Conservation (phyloP, 1,140 invertebrate species). For the Sarcophaga bullata region DNA sequence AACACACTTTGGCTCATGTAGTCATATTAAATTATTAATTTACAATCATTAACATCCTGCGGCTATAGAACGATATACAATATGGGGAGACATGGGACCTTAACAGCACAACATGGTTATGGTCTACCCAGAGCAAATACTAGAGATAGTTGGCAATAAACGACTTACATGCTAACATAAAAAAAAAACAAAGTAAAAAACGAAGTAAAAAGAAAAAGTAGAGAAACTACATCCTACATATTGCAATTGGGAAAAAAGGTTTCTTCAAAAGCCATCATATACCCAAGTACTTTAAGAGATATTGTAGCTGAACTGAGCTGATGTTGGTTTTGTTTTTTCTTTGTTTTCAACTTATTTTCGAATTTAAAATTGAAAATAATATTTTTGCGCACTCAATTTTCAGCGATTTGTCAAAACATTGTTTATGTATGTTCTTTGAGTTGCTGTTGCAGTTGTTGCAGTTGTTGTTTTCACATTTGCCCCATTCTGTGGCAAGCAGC, state of each 20-base stretch:
- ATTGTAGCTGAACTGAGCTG: not conserved
- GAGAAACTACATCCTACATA: conserved; percentile 6
- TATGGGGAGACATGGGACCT: not conserved
- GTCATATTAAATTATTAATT: conserved; percentile 64
- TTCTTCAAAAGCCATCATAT: not conserved
- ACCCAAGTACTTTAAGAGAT: not conserved
- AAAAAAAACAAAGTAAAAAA: too few relatives aligned
- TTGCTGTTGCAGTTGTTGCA: conserved; percentile 9
- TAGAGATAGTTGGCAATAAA: not conserved
- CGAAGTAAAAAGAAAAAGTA: too few relatives aligned
- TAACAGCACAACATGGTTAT: not conserved
- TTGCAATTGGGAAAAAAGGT: not conserved
- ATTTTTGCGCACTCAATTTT: conserved; percentile 66
- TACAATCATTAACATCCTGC: conserved; percentile 63
- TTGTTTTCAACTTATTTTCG: not conserved
- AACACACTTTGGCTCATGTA: conserved; percentile 45
- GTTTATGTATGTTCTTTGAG: conserved; percentile 55
- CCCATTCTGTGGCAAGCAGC: conserved; percentile 38
- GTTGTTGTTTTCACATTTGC: conserved; percentile 36
- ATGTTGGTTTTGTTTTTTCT: too few relatives aligned
- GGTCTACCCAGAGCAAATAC: not conserved
- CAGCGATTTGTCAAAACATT: conserved; percentile 66
- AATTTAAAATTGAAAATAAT: conserved; percentile 64
- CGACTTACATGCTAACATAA: not conserved
- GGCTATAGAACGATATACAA: conserved; percentile 41